Evolutionary conservation across 2,888 invertebrate genomes (phyloP), one percentile per base, ranked within the genome.

Genomic region (Eupithecia dodoneata): DNA sequence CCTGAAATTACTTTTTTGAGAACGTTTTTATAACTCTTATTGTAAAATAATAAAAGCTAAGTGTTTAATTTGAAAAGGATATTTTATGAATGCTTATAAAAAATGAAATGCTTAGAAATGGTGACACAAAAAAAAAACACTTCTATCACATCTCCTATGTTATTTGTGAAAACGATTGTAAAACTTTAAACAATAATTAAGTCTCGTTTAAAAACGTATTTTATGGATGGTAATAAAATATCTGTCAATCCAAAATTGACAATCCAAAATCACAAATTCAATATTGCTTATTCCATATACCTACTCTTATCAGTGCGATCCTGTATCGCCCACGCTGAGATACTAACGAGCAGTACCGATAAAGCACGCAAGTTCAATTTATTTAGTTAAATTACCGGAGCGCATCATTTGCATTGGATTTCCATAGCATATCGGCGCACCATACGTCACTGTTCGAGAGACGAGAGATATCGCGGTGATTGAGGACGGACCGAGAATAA

Each of bases 381-480:
- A 94, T 94, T 95, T 93, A 91, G 92, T 92, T 94, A 93, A 94
- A 94, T 94, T 94, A 94, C 93, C 92, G 89, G 90, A 88, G 89
- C 89, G 87, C 88, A 89, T 88, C 87, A 95, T 95, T 95, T 94
- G 94, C 95, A 95, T 95, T 90, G 90, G 88, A 94, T 95, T 94
- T 94, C 93, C 94, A 95, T 95, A 94, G 89, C 90, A 93, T 94
- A 94, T 94, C 94, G 89, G 84, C 83, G 77, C 87, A 85, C 89
- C 92, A 94, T 95, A 94, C 94, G 93, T 94, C 94, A 94, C 94
- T 93, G 92, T 90, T 79, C 78, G 47, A 70, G 59, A 81, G 81
- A 72, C 70, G 74, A 45, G 86, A 90, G 91, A 91, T 92, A 92
- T 87, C 84, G 85, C 82, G n/a, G 76, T 75, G 76, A 84, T 84